Evolutionary conservation across 2,888 invertebrate species (phyloP).

Genomic region (Lycia hirtaria): DNA sequence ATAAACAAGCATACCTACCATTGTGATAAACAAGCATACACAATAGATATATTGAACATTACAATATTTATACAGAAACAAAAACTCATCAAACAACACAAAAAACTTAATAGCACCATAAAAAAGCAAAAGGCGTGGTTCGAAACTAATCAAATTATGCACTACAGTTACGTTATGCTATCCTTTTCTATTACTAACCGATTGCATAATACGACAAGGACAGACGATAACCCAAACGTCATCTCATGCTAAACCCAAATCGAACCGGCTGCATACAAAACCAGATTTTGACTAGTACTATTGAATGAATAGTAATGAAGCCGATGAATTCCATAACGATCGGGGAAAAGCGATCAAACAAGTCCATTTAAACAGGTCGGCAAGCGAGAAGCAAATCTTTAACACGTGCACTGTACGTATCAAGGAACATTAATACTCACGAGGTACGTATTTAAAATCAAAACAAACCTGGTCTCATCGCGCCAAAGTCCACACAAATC

Average conservation of each 20-base stretch:
- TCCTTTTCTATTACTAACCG: slow-evolving; percentile 9
- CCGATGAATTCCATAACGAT: neutral
- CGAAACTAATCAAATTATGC: slow-evolving; percentile 19
- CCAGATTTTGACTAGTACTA: neutral
- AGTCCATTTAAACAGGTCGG: neutral
- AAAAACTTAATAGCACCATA: slow-evolving; percentile 11
- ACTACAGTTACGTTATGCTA: neutral
- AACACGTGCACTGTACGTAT: slow-evolving; percentile 28
- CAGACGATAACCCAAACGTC: slow-evolving; percentile 18
- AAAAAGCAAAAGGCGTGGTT: neutral
- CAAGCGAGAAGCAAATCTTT: neutral
- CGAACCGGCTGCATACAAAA: neutral
- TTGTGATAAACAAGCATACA: too few relatives aligned
- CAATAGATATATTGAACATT: neutral
- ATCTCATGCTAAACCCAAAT: neutral
- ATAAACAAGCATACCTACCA: too few relatives aligned
- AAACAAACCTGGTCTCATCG: slow-evolving; percentile 67
- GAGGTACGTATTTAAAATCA: slow-evolving; percentile 35
- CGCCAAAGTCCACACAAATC: slow-evolving; percentile 52
- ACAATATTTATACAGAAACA: neutral
- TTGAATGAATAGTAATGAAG: slow-evolving; percentile 5
- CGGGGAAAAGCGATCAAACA: slow-evolving; percentile 1
- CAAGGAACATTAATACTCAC: too few relatives aligned
- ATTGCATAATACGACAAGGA: slow-evolving; percentile 24
- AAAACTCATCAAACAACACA: neutral